Evolutionary conservation across 2,113 vertebrate genomes (phyloP).

Genomic region (Toxotes jaculatrix): DNA sequence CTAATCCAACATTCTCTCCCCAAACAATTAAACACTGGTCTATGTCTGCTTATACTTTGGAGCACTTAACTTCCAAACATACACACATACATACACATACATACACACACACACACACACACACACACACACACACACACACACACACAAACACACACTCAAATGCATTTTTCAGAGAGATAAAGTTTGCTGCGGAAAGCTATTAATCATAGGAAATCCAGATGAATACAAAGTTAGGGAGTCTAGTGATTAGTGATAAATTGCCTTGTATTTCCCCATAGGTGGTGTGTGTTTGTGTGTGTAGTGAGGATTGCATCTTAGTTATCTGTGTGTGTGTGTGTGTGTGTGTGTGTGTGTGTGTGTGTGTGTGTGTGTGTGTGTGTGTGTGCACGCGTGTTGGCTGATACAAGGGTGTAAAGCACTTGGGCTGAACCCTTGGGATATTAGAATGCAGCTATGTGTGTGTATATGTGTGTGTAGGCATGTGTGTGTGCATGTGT

Average conservation of each 20-base stretch:
- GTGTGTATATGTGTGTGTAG: constrained; percentile 45
- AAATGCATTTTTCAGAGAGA: constrained; percentile 57
- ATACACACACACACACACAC: too few species aligned
- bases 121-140: constrained; percentile 1
- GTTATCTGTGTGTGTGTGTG: constrained; percentile 41
- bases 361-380: constrained; percentile 45
- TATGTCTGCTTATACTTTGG: constrained; percentile 67
- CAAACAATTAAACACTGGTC: constrained; percentile 76
- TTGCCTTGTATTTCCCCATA: constrained; percentile 76
- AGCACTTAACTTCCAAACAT: constrained; percentile 40
- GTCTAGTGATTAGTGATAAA: constrained; percentile 80
- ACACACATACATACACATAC: not conserved
- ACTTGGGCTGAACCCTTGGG: constrained; percentile 65
- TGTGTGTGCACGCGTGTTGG: constrained; percentile 50
- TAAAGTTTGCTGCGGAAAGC: constrained; percentile 74
- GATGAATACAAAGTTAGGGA: constrained; percentile 78
- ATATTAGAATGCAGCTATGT: constrained; percentile 63
- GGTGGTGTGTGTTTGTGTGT: constrained; percentile 61
- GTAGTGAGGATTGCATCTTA: constrained; percentile 43
- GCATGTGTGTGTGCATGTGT: constrained; percentile 59
- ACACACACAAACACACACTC: constrained; percentile 41
- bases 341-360: constrained; percentile 48
- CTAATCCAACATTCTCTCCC: constrained; percentile 70
- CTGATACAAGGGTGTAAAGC: constrained; percentile 56
- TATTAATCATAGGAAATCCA: constrained; percentile 81